Evolutionary conservation across 2,888 invertebrate species (phyloP).

Genomic region (Temnothorax rugatulus): DNA sequence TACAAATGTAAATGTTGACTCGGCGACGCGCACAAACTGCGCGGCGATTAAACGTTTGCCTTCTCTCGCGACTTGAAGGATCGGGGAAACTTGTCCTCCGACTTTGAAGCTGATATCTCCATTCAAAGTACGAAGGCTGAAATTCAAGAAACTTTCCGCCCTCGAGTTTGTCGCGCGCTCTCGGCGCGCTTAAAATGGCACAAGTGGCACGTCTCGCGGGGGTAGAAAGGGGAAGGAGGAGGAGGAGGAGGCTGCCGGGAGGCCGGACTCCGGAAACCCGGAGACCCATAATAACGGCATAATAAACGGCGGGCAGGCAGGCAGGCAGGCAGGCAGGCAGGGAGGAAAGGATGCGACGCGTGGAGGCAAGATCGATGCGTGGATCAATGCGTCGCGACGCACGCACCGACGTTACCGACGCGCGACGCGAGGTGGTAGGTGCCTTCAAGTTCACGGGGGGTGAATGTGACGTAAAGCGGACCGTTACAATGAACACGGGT

Average conservation of each 20-base stretch:
- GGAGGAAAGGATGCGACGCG: background rate
- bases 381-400: slow-evolving; percentile 38
- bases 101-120: background rate
- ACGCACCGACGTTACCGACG: slow-evolving; percentile 16
- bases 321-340: no score
- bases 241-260: background rate
- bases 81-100: background rate
- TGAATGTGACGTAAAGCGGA: slow-evolving; percentile 60
- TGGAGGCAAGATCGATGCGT: background rate
- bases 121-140: background rate
- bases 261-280: slow-evolving; percentile 2
- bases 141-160: slow-evolving; percentile 14
- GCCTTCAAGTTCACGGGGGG: slow-evolving; percentile 68
- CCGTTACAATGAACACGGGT: slow-evolving; percentile 78
- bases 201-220: background rate
- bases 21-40: background rate
- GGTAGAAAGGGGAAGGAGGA: background rate
- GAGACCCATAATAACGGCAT: slow-evolving; percentile 38
- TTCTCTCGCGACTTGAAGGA: background rate
- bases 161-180: background rate
- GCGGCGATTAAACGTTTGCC: background rate
- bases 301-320: background rate
- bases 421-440: background rate
- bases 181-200: slow-evolving; percentile 30
- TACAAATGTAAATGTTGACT: background rate